These are phyloP conservation scores for Lophura nycthemera DNA, from an alignment of 2,113 vertebrate genomes.

Conservation along the genomic window DNA sequence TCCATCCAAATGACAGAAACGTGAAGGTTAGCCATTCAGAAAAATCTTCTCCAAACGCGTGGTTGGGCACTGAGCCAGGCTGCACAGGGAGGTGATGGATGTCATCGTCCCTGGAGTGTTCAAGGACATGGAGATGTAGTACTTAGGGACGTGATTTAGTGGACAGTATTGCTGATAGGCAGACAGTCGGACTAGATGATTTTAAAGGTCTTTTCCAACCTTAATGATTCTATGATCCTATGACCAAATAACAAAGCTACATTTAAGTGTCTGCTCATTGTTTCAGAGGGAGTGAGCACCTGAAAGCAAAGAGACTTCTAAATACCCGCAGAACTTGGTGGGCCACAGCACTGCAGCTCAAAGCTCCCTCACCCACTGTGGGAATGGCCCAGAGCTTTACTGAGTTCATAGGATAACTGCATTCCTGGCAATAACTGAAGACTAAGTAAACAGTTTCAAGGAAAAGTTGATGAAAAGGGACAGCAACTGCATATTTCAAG, in stretches of 20 bases:
- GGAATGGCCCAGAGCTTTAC: neutral
- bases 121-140: no score
- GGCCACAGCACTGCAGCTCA: neutral
- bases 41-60: no score
- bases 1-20: neutral
- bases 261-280: neutral
- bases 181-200: no score
- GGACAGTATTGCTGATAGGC: no score
- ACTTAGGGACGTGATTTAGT: no score
- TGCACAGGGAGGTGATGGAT: no score
- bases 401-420: neutral
- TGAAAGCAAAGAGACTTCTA: neutral
- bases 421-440: constrained; percentile 12
- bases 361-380: neutral
- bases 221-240: no score
- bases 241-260: neutral
- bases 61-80: no score
- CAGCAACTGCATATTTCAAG: neutral
- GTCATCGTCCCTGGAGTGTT: no score
- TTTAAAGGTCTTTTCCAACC: no score
- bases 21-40: no score
- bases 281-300: neutral
- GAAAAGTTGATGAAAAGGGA: constrained; percentile 27
- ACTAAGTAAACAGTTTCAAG: constrained; percentile 29
- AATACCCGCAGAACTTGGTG: neutral